These are phyloP conservation scores for Rhyzopertha dominica DNA, from an alignment of 1,140 invertebrate species.

Conservation along the genomic window DNA sequence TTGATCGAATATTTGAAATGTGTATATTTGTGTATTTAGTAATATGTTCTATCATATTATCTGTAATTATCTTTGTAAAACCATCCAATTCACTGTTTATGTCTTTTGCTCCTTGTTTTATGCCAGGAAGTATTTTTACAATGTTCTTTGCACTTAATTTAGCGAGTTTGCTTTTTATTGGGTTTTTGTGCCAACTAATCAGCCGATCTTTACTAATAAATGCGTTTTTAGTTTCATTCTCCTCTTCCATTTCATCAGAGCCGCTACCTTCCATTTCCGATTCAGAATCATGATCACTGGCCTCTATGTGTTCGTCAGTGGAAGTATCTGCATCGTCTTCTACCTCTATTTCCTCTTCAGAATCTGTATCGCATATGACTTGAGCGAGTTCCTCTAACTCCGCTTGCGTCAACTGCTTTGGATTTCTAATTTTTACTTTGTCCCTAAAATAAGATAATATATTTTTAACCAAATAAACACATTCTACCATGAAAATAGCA, in stretches of 20 bases:
- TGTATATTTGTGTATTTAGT: conserved; percentile 17
- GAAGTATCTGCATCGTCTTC: conserved; percentile 7
- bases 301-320: conserved; percentile 2
- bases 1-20: conserved; percentile 7
- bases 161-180: no score
- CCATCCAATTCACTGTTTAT: background rate
- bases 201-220: no score
- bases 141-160: no score
- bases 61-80: conserved; percentile 7
- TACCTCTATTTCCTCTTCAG: conserved; percentile 7
- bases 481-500: no score
- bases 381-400: conserved; percentile 8
- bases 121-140: conserved; percentile 6
- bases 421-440: conserved; percentile 1
- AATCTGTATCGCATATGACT: conserved; percentile 8
- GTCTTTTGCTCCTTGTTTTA: conserved; percentile 2
- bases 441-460: conserved; percentile 1
- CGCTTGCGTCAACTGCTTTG: no score
- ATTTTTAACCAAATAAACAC: background rate
- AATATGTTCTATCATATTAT: conserved; percentile 11
- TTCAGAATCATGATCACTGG: conserved; percentile 5
- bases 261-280: conserved; percentile 2
- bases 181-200: no score
- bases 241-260: background rate
- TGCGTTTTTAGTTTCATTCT: no score